Evolutionary conservation across 2,888 invertebrate genomes (phyloP), one percentile per base, ranked within the genome.

Genomic region (Thumatha senex): DNA sequence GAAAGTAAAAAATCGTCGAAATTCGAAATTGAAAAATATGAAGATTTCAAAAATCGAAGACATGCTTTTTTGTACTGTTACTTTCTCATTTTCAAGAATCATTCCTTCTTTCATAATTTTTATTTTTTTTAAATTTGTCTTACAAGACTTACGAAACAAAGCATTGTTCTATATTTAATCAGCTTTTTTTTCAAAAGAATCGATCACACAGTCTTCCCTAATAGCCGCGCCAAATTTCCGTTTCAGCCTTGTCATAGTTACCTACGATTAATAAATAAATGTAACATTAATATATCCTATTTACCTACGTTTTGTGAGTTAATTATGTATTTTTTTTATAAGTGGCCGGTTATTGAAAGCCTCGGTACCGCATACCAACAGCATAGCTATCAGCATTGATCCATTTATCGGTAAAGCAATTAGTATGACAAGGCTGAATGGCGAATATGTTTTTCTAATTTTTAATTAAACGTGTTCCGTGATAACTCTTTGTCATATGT

Each of bases 341-440:
- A n/a, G 46, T 30, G 24, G n/a, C 39, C 35, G 36, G 30, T 24
- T 13, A 30, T 40, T 53, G 34, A 47, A 34, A 52, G 31, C 14
- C 36, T 46, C 14, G 41, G 48, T 24, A 40, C 34, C 30, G 34
- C 11, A 31, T 31, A 56, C 48, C 15, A 7, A 18, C 18, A n/a
- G n/a, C n/a, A n/a, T n/a, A n/a, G n/a, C n/a, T n/a, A 39, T n/a
- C 42, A 9, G 56, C 53, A 58, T 40, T 55, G 51, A 51, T 56
- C 15, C 44, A 57, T 67, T 58, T 58, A 70, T 46, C 38, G 48
- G 29, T 46, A 46, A 29, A 57, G 61, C 48, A 11, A 55, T 63
- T 58, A 52, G 49, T 58, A 50, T 56, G 46, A 62, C 68, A 67
- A 70, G 71, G 67, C 54, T 56, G 52, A 7, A 43, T 52, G 43